Percentiles rank a stretch among this genome's conserved stretches.
These are phyloP conservation scores for Mya arenaria DNA, from an alignment of 1,140 invertebrate genomes.

Conservation along the genomic window DNA sequence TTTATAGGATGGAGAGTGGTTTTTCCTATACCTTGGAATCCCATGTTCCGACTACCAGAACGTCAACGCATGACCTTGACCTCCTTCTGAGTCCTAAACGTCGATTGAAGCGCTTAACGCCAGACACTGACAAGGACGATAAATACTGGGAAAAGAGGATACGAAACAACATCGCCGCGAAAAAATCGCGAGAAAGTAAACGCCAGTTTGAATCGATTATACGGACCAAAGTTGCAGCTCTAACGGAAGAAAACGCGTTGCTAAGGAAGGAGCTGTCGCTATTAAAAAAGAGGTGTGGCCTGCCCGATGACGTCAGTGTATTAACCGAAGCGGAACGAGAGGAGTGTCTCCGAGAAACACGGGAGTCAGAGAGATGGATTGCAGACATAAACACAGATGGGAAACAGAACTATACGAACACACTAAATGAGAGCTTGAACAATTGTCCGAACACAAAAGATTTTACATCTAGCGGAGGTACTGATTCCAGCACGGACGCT, in stretches of 20 bases:
- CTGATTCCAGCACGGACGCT: not conserved
- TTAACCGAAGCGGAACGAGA: constrained; percentile 9
- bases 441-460: not conserved
- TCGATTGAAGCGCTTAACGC: constrained; percentile 83
- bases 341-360: too few species aligned
- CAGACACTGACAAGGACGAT: constrained; percentile 97
- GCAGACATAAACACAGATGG: not conserved
- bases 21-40: not conserved
- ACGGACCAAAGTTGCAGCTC: not conserved
- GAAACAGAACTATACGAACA: not conserved
- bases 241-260: constrained; percentile 52
- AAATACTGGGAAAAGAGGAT: constrained; percentile 97
- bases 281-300: constrained; percentile 18
- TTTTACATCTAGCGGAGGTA: not conserved
- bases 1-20: not conserved
- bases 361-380: too few species aligned
- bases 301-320: constrained; percentile 21
- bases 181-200: constrained; percentile 54
- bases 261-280: constrained; percentile 41
- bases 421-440: not conserved
- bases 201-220: constrained; percentile 14
- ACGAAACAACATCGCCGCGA: constrained; percentile 91
- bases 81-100: not conserved
- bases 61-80: not conserved
- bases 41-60: not conserved